Base-by-base conservation (phyloP, 2,113 vertebrate species). In the Toxotes chatareus region DNA sequence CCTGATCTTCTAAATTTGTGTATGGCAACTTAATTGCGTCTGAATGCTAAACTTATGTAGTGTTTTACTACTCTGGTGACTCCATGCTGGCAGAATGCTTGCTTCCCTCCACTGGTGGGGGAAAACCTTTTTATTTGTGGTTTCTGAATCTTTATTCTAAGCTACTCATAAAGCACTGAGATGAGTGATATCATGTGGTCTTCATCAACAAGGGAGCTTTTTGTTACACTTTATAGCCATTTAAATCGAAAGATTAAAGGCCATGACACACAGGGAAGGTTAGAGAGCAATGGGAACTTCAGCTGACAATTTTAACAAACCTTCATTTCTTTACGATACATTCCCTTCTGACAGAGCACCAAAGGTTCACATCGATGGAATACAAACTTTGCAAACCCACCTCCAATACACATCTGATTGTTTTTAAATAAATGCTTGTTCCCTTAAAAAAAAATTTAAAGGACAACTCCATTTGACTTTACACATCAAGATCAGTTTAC, bases 101-200 rank as follows among this genome's bases (percentile, higher is more conserved):
- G 46, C 71, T 67, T 73, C 82, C 60, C 83, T 85, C 55, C 73
- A 67, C 72, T 87, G 71, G 80, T 76, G 70, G 76, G 81, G 84
- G 76, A 34, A 81, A 74, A 71, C 73, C 64, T 90, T 85, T 92
- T 91, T 89, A 92, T 92, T 93, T 88, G 89, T 89, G 89, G 88
- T 90, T 79, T 88, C 76, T 85, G 70, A 80, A 80, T 89, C 88
- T 89, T 92, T 85, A 84, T 85, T 93, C 86, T 85, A 46, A 56
- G 76, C 79, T 86, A 49, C 87, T 89, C 86, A 86, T 91, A 90
- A 93, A 93, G 86, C 38, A 53, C 60, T 5, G 56, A 79, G 91
- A 91, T 91, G 87, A 91, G 86, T 92, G 88, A 90, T 89, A 89
- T 91, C 89, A 90, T 90, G 82, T 93, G 89, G 86, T 83, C 55